Percentiles rank a stretch among this genome's conserved stretches.
Conservation (phyloP, 2,797 vertebrate genomes). For the Luscinia luscinia region DNA sequence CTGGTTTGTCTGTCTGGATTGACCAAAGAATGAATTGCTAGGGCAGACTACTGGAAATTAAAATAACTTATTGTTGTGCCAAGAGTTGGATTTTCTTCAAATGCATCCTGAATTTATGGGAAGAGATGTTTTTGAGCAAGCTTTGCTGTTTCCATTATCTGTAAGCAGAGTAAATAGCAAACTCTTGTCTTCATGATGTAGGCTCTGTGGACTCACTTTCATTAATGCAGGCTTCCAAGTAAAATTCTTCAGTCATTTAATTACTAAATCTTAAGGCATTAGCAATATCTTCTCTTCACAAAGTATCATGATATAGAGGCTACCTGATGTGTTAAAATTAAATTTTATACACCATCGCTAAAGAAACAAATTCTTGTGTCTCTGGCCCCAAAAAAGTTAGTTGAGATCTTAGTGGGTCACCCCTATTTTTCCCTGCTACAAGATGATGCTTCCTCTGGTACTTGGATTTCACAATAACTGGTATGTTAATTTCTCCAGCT, state of each 20-base stretch:
- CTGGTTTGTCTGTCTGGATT: neutral
- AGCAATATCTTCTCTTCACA: neutral
- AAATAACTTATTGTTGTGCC: neutral
- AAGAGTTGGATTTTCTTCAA: neutral
- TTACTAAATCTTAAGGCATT: neutral
- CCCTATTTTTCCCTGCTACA: fast-evolving
- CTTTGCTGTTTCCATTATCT: neutral
- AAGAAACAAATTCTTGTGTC: neutral
- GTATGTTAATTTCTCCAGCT: neutral
- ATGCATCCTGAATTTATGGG: neutral
- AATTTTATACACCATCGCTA: neutral
- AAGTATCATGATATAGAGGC: neutral
- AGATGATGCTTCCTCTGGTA: neutral
- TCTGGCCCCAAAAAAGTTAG: neutral
- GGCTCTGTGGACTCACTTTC: neutral
- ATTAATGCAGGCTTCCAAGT: neutral
- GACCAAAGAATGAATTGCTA: neutral
- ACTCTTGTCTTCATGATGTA: neutral
- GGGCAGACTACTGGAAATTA: neutral
- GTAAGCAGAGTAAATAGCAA: neutral
- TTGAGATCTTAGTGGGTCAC: neutral
- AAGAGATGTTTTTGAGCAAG: neutral
- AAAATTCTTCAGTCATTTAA: neutral
- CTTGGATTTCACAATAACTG: neutral
- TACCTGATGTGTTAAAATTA: neutral